A percentile compares a stretch with the other conserved stretches of the same genome.
phyloP scores from a whole-genome alignment of 1,140 invertebrate species.

The Notospermus geniculatus region DNA sequence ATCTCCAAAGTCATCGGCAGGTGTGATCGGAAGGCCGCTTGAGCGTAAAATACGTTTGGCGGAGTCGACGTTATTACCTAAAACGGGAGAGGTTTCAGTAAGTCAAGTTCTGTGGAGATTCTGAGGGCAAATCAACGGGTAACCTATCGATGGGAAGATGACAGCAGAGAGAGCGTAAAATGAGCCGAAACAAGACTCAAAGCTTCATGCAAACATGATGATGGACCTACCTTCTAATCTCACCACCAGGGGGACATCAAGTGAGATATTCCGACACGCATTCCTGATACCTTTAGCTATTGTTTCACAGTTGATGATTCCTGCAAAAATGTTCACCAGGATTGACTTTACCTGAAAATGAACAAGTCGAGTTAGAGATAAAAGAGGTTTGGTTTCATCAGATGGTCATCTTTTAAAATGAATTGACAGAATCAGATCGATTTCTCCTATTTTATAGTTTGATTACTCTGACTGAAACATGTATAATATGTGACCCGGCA shows the following conservation, averaged over 20 bases:
- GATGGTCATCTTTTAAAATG: too few relatives aligned
- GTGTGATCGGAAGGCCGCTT: slow-evolving; percentile 73
- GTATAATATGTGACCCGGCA: too few relatives aligned
- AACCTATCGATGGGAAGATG: too few relatives aligned
- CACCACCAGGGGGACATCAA: slow-evolving; percentile 87
- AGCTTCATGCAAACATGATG: background rate
- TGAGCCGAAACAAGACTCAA: too few relatives aligned
- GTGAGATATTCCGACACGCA: slow-evolving; percentile 75
- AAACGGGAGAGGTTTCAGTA: slow-evolving; percentile 1
- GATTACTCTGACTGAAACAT: too few relatives aligned
- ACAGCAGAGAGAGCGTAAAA: too few relatives aligned
- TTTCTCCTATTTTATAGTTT: too few relatives aligned
- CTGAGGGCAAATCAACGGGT: too few relatives aligned
- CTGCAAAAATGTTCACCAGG: slow-evolving; percentile 98
- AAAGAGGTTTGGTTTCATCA: too few relatives aligned
- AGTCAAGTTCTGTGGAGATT: too few relatives aligned
- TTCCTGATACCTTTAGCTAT: slow-evolving; percentile 93
- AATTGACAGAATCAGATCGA: too few relatives aligned
- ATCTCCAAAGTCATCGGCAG: slow-evolving; percentile 78
- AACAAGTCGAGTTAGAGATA: slow-evolving; percentile 7
- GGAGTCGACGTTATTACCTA: slow-evolving; percentile 65
- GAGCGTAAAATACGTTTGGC: slow-evolving; percentile 70
- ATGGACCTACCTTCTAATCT: slow-evolving; percentile 77
- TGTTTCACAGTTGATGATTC: slow-evolving; percentile 97
- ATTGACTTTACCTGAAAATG: slow-evolving; percentile 77